Evolutionary conservation across 2,888 invertebrate genomes (phyloP), one percentile per base, ranked within the genome.

Genomic region (Phalera bucephala): DNA sequence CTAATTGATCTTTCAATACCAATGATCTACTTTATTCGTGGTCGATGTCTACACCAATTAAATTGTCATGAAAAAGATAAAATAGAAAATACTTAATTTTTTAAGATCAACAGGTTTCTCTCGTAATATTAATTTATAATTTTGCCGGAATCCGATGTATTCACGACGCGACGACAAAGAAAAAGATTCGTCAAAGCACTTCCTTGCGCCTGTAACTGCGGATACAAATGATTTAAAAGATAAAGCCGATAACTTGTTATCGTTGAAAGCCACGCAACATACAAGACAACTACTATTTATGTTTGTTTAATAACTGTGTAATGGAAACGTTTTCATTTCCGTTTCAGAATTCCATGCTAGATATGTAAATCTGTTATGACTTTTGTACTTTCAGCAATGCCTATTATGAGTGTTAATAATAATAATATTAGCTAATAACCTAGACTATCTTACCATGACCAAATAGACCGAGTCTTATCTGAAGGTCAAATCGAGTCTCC

Each of bases 191-290:
- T 40, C 40, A 31, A 33, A 36, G 19, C 25, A 28, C 20, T 56
- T 44, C 41, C 42, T 40, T 28, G 31, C 30, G 33, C 32, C 26
- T 36, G 31, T 29, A 23, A 35, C 28, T 23, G 39, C 52, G 51
- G 58, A 55, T 51, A 49, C 40, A 34, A 36, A 45, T 49, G 51
- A 61, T 58, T n/a, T 61, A 61, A 42, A 45, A 43, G 59, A 59
- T 59, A 54, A 52, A 45, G 40, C 47, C 46, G 48, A 48, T 64
- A 48, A 48, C 58, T 59, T 41, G 39, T 59, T 60, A 60, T 57
- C 52, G 33, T 21, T 30, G 14, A 40, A 28, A 28, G 32, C 17
- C 32, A 50, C n/a, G n/a, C 31, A 45, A 44, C 51, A 52, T 56
- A 51, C 50, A 51, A 47, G 29, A 45, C 35, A 36, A 50, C 36